These are phyloP conservation scores for Edolisoma coerulescens DNA, from an alignment of 2,113 vertebrate species.

Conservation along the genomic window DNA sequence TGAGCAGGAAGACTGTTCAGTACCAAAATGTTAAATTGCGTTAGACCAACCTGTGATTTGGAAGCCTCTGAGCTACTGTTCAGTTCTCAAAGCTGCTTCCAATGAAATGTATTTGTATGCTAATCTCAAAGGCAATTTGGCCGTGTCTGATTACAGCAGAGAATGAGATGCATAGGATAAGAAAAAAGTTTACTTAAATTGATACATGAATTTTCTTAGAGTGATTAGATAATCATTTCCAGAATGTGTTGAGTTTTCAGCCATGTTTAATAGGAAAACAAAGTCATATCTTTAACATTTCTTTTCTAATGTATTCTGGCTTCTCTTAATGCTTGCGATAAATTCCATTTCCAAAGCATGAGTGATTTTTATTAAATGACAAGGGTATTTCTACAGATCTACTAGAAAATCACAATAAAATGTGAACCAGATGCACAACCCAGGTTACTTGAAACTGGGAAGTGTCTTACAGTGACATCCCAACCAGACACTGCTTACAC, in stretches of 20 bases:
- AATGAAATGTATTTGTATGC: constrained; percentile 41
- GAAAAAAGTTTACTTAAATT: constrained; percentile 31
- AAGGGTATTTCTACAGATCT: not conserved
- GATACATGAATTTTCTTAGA: constrained; percentile 22
- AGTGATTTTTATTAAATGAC: constrained; percentile 17
- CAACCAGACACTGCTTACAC: constrained; percentile 60
- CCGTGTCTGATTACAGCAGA: constrained; percentile 29
- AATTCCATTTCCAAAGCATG: not conserved
- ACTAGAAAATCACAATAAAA: not conserved
- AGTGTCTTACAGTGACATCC: constrained; percentile 11
- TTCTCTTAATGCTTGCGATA: not conserved
- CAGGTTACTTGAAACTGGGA: constrained; percentile 33
- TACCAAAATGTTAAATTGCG: constrained; percentile 13
- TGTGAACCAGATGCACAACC: not conserved
- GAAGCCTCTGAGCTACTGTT: constrained; percentile 52
- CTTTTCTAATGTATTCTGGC: not conserved
- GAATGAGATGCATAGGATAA: constrained; percentile 42
- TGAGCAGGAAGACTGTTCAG: constrained; percentile 37
- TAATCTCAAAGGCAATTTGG: constrained; percentile 46
- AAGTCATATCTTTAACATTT: not conserved
- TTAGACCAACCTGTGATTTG: not conserved
- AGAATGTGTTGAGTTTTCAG: constrained; percentile 21
- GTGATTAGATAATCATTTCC: constrained; percentile 51
- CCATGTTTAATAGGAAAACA: constrained; percentile 5
- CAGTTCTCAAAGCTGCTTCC: constrained; percentile 45